Base-by-base conservation (phyloP, 1,140 invertebrate species). In the Paracyclopina nana region DNA sequence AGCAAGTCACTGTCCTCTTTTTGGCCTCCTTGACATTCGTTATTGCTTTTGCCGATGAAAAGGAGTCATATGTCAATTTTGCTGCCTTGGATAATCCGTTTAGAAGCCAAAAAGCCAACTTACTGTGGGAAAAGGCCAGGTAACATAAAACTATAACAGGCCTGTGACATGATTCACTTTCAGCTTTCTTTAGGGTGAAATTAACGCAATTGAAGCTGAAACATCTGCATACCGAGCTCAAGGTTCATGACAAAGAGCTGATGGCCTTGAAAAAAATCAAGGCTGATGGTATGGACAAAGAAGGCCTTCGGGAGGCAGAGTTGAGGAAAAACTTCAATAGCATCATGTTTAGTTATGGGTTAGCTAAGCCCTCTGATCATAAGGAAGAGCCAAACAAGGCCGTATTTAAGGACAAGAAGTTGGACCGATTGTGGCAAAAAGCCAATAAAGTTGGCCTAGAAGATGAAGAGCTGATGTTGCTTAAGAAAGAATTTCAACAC, bases 211-310 rank as follows among this genome's bases (percentile, higher is more conserved):
- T 74, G 5, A 90, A 88, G 63, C 63, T 92, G 5, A 82, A 82
- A 57, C 82, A 80, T 0, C 61, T 92, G 12, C 84, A 80, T 57
- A 80, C 79, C 60, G 86, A 91, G 61, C 63, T 94, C 0, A 85
- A 82, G 67, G 73, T 88, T 38, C 86, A 92, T 52, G 87, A 94
- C 58, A 88, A 88, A 68, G 79, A 88, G 63, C 85, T 92, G 68
- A 67, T 86, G 11, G 72, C 75, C 1, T 75, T 75, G 57, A 94
- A 94, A 63, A 77, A 79, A 59, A 60, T 80, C 0, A 83, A 79
- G 57, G 70, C 75, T 50, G 81, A 88, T 57, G 80, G 80, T 28
- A 73, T 76, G 54, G 86, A 92, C 65, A 79, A 82, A 60, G 82
- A 82, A 60, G 87, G 86, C 0, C 59, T 84, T 0, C 78, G 79